A percentile compares a stretch with the other conserved stretches of the same genome.
Evolutionary conservation across 2,888 invertebrate genomes (phyloP).

Genomic region (Catocala fraxini): DNA sequence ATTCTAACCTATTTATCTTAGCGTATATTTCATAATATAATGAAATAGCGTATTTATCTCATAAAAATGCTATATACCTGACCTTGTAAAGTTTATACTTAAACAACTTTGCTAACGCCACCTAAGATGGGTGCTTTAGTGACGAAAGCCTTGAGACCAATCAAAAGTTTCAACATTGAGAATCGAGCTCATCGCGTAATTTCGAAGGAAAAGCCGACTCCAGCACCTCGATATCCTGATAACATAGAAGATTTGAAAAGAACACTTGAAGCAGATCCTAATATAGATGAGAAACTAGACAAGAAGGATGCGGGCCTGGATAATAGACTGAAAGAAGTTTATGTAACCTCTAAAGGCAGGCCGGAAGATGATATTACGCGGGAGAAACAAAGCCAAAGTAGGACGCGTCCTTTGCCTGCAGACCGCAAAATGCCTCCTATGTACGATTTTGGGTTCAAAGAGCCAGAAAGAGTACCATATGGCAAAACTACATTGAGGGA

Average conservation of each 20-base stretch:
- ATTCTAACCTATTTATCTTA: slow-evolving; percentile 6
- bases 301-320: slow-evolving; percentile 89
- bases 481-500: slow-evolving; percentile 90
- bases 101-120: slow-evolving; percentile 65
- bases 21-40: slow-evolving; percentile 3
- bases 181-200: slow-evolving; percentile 92
- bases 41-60: slow-evolving; percentile 29
- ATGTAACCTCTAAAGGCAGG: slow-evolving; percentile 90
- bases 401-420: slow-evolving; percentile 87
- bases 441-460: slow-evolving; percentile 90
- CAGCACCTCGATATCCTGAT: slow-evolving; percentile 91
- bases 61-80: slow-evolving; percentile 48
- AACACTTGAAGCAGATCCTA: slow-evolving; percentile 88
- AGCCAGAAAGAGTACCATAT: slow-evolving; percentile 87
- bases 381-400: slow-evolving; percentile 67
- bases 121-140: slow-evolving; percentile 90
- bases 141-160: slow-evolving; percentile 87
- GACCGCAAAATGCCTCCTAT: slow-evolving; percentile 81
- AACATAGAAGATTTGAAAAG: slow-evolving; percentile 89
- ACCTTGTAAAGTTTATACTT: slow-evolving; percentile 33
- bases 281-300: slow-evolving; percentile 88
- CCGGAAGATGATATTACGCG: slow-evolving; percentile 84
- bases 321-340: slow-evolving; percentile 90
- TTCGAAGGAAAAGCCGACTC: slow-evolving; percentile 88
- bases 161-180: slow-evolving; percentile 91